Conservation (phyloP, 2,797 vertebrate species). For the Ambastaia sidthimunki region DNA sequence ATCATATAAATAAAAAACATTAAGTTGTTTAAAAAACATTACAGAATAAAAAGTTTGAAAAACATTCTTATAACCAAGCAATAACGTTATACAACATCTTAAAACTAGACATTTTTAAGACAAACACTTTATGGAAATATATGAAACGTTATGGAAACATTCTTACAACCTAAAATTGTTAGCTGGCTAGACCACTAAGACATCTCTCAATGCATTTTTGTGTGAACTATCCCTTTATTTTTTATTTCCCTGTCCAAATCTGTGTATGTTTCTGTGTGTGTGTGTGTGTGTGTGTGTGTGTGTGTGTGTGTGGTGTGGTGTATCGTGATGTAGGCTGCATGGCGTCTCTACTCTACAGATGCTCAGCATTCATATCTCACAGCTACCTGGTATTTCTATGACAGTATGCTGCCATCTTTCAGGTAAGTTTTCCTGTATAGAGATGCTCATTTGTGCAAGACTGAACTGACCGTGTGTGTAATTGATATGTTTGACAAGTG, state of each 20-base stretch:
- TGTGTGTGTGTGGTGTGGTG: conserved; percentile 46
- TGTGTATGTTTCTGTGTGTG: conserved; percentile 36
- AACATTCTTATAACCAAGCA: too few species aligned
- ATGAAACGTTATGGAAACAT: too few species aligned
- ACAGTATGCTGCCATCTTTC: conserved; percentile 97
- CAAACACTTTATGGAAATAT: too few species aligned
- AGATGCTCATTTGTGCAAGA: conserved; percentile 22
- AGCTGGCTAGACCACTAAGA: too few species aligned
- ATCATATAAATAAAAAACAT: too few species aligned
- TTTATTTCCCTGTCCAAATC: background rate
- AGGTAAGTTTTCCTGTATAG: conserved; percentile 77
- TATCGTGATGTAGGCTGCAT: conserved; percentile 84
- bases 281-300: conserved; percentile 33
- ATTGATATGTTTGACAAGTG: conserved; percentile 20
- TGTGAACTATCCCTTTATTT: background rate
- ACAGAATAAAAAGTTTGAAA: too few species aligned
- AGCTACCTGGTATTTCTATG: conserved; percentile 99
- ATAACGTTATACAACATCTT: too few species aligned
- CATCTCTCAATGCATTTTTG: too few species aligned
- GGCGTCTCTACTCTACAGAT: conserved; percentile 97
- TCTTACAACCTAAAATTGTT: too few species aligned
- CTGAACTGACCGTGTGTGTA: conserved; percentile 27
- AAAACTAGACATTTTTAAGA: too few species aligned
- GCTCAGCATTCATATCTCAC: conserved; percentile 89
- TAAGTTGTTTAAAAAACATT: too few species aligned